These are phyloP conservation scores for Muscicapa comitata DNA, from an alignment of 2,797 vertebrate species.

Conservation along the genomic window DNA sequence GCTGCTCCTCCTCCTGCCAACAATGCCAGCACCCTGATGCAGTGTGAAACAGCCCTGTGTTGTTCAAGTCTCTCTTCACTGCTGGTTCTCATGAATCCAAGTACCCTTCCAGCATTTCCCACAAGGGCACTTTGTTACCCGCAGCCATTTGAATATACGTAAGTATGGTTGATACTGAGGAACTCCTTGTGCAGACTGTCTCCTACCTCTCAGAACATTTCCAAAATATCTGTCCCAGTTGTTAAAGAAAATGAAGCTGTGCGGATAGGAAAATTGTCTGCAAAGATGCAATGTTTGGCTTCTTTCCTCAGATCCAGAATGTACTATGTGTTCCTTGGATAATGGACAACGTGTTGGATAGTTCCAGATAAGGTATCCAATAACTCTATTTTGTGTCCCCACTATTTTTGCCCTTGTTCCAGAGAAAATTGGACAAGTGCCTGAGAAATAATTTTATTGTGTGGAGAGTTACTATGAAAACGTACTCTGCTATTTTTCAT, in stretches of 20 bases:
- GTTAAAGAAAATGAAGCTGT: slow-evolving; percentile 42
- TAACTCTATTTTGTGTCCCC: slow-evolving; percentile 71
- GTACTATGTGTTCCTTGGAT: slow-evolving; percentile 78
- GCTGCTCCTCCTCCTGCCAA: not conserved
- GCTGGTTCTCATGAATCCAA: not conserved
- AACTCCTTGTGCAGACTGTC: not conserved
- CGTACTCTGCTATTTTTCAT: slow-evolving; percentile 66
- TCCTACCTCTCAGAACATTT: slow-evolving; percentile 15
- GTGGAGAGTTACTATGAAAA: slow-evolving; percentile 77
- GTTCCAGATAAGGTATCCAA: slow-evolving; percentile 79
- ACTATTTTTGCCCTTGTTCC: slow-evolving; percentile 72
- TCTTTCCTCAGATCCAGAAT: slow-evolving; percentile 66
- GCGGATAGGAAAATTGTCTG: slow-evolving; percentile 50
- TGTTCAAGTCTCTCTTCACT: not conserved
- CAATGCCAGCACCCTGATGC: not conserved
- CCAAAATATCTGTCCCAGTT: slow-evolving; percentile 21
- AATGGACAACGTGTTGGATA: slow-evolving; percentile 61
- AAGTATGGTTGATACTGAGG: not conserved
- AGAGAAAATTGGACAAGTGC: slow-evolving; percentile 72
- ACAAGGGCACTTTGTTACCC: not conserved
- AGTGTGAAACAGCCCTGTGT: not conserved
- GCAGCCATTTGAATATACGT: not conserved
- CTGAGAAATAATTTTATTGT: slow-evolving; percentile 78
- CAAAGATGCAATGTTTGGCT: slow-evolving; percentile 64
- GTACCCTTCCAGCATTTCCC: not conserved